Percentiles rank a stretch among this genome's conserved stretches.
Conservation (phyloP, 2,797 vertebrate species). For the Coendou prehensilis region DNA sequence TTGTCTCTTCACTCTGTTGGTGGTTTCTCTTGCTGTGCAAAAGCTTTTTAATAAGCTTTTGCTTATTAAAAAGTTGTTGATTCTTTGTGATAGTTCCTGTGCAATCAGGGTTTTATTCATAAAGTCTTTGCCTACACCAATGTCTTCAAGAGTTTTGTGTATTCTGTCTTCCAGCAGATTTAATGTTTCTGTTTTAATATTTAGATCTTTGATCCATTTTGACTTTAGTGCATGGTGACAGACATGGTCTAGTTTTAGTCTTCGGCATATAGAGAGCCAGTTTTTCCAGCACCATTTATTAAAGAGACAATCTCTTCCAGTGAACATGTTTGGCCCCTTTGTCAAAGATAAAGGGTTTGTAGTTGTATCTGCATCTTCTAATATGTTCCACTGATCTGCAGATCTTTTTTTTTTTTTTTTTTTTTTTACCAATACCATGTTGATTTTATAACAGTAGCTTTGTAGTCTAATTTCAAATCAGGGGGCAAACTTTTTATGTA, state of each 20-base stretch:
- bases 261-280: neutral
- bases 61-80: no score
- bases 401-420: neutral
- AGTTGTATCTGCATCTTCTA: neutral
- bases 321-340: neutral
- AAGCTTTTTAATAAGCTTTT: neutral
- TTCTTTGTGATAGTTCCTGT: neutral
- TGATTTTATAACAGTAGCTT: neutral
- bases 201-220: neutral
- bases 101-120: neutral
- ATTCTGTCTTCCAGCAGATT: neutral
- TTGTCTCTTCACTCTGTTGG: neutral
- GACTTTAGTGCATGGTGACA: neutral
- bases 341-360: neutral
- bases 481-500: neutral
- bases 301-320: neutral
- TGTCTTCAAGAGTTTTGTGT: neutral
- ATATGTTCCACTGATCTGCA: neutral
- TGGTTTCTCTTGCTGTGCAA: neutral
- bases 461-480: neutral
- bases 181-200: neutral
- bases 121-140: neutral
- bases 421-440: neutral
- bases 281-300: neutral
- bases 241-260: neutral